These are phyloP conservation scores for Periophthalmus modestus DNA, from an alignment of 2,113 vertebrate species.

Conservation along the genomic window DNA sequence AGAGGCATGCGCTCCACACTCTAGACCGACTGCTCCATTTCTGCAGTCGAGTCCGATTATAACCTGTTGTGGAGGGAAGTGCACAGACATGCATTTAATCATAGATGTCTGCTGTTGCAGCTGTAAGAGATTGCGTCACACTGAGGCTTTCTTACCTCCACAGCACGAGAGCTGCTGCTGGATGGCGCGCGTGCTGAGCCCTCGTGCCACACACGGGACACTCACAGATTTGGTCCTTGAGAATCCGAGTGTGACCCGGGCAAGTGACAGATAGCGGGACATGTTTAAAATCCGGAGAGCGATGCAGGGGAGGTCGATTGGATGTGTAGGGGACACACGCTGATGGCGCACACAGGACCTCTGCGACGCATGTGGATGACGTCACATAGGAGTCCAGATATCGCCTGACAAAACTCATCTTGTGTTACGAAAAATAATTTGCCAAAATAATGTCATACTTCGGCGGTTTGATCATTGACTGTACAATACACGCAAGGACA, in stretches of 20 bases:
- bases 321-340: conserved; percentile 42
- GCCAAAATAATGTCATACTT: not conserved
- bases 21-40: conserved; percentile 13
- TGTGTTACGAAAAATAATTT: not conserved
- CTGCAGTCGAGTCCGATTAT: conserved; percentile 36
- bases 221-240: conserved; percentile 25
- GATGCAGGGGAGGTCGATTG: conserved; percentile 6
- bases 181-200: conserved; percentile 26
- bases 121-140: not conserved
- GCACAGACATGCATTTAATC: not conserved
- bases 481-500: not conserved
- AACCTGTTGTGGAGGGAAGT: not conserved
- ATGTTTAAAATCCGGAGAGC: conserved; percentile 34
- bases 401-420: conserved; percentile 51
- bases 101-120: not conserved
- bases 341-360: conserved; percentile 22
- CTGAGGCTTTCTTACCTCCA: conserved; percentile 45
- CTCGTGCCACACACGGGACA: conserved; percentile 28
- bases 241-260: conserved; percentile 53
- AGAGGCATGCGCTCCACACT: conserved; percentile 26
- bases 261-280: conserved; percentile 66
- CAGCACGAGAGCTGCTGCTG: conserved; percentile 9
- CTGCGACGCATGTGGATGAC: conserved; percentile 44
- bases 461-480: not conserved
- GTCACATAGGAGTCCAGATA: conserved; percentile 2